Evolutionary conservation across 2,113 vertebrate species (phyloP).

Genomic region (Tinamus guttatus): DNA sequence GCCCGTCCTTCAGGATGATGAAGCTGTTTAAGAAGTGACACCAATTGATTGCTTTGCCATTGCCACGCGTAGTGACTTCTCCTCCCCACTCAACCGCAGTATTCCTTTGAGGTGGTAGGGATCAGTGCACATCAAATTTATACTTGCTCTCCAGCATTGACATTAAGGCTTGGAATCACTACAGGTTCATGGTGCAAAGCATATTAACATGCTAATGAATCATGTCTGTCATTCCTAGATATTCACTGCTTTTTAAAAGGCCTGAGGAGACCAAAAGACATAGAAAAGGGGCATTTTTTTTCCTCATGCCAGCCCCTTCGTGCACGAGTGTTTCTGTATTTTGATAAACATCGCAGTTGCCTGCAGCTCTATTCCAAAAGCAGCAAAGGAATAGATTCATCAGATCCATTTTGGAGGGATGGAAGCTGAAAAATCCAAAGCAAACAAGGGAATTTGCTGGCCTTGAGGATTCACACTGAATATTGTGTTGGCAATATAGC

Average conservation of each 20-base stretch:
- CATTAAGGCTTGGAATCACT: background rate
- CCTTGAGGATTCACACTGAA: background rate
- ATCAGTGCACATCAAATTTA: background rate
- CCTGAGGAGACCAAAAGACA: background rate
- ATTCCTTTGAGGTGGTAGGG: background rate
- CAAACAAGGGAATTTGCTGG: background rate
- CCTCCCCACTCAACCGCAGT: background rate
- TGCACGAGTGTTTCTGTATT: background rate
- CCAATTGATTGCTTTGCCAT: background rate
- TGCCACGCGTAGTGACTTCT: background rate
- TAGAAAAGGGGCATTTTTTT: background rate
- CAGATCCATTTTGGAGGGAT: background rate
- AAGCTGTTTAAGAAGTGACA: background rate
- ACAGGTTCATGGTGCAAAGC: background rate
- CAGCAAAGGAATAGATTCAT: background rate
- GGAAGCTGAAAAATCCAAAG: background rate
- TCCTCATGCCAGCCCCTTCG: background rate
- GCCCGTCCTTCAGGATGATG: background rate
- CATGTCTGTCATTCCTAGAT: too few species aligned
- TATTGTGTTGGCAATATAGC: background rate
- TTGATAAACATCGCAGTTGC: background rate
- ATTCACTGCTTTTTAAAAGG: background rate
- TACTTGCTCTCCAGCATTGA: background rate
- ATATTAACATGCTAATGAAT: background rate
- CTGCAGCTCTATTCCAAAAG: background rate